Evolutionary conservation across 2,797 vertebrate genomes (phyloP).

Genomic region (Petrocephalus sullivani): DNA sequence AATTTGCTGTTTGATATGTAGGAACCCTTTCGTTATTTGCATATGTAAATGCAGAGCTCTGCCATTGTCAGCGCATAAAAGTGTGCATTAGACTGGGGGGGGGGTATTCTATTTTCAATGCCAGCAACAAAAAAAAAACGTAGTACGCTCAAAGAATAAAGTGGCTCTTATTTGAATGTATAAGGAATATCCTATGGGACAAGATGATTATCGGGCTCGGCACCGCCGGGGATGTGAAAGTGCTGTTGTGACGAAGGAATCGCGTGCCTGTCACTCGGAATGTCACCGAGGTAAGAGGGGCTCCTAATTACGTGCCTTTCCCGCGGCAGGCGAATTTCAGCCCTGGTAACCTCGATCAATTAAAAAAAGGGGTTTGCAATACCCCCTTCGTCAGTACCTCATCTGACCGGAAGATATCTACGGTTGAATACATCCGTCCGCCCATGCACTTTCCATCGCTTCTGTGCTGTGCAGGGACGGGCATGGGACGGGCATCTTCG

Average conservation of each 20-base stretch:
- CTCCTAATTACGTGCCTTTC: constrained; percentile 15
- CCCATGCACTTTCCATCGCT: not conserved
- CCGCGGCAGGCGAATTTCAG: not conserved
- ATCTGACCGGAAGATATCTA: not conserved
- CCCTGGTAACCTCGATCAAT: not conserved
- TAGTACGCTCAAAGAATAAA: not conserved
- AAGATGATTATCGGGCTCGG: not conserved
- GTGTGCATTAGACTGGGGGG: not conserved
- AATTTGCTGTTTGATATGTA: not conserved
- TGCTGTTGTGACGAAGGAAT: constrained; percentile 6
- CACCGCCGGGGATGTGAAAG: not conserved
- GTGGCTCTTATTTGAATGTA: not conserved
- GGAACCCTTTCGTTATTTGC: constrained; percentile 1
- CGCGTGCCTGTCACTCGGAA: constrained; percentile 4
- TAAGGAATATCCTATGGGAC: constrained; percentile 13
- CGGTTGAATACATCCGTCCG: not conserved
- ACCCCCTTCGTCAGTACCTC: not conserved
- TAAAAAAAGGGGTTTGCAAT: not conserved
- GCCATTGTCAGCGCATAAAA: not conserved
- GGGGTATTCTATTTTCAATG: constrained; percentile 2
- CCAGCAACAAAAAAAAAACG: not conserved
- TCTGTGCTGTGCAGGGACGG: not conserved
- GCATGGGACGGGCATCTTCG: not conserved
- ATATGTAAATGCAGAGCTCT: not conserved
- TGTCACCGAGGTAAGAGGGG: constrained; percentile 11